phyloP scores from a whole-genome alignment of 2,797 vertebrate genomes.

The Gadopsis bispinosus region DNA sequence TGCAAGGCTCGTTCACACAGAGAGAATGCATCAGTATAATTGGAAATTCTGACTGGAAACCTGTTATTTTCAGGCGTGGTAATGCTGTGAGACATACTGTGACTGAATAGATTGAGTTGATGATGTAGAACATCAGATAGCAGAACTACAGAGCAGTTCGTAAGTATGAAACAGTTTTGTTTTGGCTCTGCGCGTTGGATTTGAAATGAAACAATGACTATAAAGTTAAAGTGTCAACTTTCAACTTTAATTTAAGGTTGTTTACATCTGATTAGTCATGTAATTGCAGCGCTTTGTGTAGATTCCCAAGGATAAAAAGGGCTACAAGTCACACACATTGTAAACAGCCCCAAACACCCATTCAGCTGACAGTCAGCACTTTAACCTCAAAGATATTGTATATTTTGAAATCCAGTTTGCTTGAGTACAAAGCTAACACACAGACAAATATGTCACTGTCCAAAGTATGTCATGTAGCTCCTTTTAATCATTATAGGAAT shows the following conservation, averaged over 20 bases:
- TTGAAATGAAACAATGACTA: constrained; percentile 16
- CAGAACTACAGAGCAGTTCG: constrained; percentile 33
- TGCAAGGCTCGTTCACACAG: constrained; percentile 53
- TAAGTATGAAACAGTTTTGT: constrained; percentile 22
- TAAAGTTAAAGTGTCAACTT: constrained; percentile 6
- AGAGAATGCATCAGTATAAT: constrained; percentile 67
- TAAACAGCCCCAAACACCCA: neutral
- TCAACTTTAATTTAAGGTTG: neutral
- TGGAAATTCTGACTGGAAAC: constrained; percentile 64
- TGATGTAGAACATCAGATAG: constrained; percentile 60
- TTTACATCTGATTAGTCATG: constrained; percentile 5
- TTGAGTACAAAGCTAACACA: neutral
- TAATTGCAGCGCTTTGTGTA: neutral
- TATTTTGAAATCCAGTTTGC: constrained; percentile 15
- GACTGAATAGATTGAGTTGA: constrained; percentile 63
- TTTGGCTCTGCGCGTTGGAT: constrained; percentile 19
- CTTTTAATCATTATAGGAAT: neutral
- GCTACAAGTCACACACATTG: neutral
- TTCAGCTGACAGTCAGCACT: neutral
- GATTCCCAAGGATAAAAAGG: neutral
- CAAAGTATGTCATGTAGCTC: constrained; percentile 1
- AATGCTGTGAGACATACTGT: constrained; percentile 59
- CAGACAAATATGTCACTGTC: neutral
- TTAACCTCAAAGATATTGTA: neutral
- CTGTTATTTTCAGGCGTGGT: constrained; percentile 65